A percentile compares a stretch with the other conserved stretches of the same genome.
phyloP scores from a whole-genome alignment of 2,113 vertebrate species.

The Girardinichthys multiradiatus region DNA sequence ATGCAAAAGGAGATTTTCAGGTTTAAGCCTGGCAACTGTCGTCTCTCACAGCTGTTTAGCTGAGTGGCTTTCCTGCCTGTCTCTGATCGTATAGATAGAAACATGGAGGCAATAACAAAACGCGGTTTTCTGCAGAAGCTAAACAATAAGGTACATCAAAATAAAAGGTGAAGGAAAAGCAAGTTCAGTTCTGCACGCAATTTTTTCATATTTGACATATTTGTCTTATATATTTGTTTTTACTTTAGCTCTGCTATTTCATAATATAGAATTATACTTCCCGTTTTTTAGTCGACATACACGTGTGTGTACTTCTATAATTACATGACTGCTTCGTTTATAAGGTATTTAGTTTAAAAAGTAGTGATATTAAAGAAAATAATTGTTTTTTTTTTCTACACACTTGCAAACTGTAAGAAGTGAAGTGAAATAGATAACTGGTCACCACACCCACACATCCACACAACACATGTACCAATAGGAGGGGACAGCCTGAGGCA shows the following conservation, averaged over 20 bases:
- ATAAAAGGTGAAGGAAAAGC: not conserved
- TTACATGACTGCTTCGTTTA: too few relatives aligned
- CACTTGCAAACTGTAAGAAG: slow-evolving; percentile 74
- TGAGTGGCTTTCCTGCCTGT: not conserved
- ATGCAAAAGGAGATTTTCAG: slow-evolving; percentile 58
- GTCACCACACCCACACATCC: slow-evolving; percentile 36
- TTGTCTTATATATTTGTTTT: too few relatives aligned
- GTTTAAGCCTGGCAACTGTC: slow-evolving; percentile 64
- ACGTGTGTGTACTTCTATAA: too few relatives aligned
- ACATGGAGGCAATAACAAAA: slow-evolving; percentile 1
- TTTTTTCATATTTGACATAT: not conserved
- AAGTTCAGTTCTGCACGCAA: too few relatives aligned
- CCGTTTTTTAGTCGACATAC: not conserved
- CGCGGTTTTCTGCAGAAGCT: not conserved
- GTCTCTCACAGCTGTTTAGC: slow-evolving; percentile 43
- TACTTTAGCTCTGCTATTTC: too few relatives aligned
- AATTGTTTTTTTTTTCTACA: slow-evolving; percentile 33
- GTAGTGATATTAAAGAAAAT: not conserved
- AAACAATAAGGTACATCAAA: not conserved
- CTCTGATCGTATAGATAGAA: slow-evolving; percentile 24
- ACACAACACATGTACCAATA: slow-evolving; percentile 13
- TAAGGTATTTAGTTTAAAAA: not conserved
- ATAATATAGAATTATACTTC: not conserved
- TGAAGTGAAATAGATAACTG: slow-evolving; percentile 78
- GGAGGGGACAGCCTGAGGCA: slow-evolving; percentile 58